Percentiles rank a stretch among this genome's conserved stretches.
phyloP scores from a whole-genome alignment of 2,888 invertebrate genomes.

The Serripes groenlandicus region DNA sequence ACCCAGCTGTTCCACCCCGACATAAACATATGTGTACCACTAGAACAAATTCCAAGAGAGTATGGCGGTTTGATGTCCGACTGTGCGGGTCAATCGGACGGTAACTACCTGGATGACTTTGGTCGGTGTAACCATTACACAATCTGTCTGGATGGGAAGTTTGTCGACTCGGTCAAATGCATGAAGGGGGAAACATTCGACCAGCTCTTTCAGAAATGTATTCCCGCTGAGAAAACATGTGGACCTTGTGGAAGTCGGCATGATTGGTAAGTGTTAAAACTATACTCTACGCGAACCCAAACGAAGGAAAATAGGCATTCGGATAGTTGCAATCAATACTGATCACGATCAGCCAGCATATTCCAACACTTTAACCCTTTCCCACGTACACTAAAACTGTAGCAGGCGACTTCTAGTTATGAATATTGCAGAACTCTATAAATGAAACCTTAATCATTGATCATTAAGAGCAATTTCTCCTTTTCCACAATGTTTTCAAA shows the following conservation, averaged over 20 bases:
- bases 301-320: no score
- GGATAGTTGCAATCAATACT: no score
- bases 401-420: no score
- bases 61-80: constrained; percentile 70
- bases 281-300: no score
- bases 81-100: constrained; percentile 63
- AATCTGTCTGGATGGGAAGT: constrained; percentile 58
- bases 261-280: constrained; percentile 61
- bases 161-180: constrained; percentile 48
- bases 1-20: constrained; percentile 68
- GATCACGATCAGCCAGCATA: no score
- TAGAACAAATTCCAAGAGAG: constrained; percentile 65
- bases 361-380: no score
- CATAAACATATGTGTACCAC: constrained; percentile 63
- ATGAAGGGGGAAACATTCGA: constrained; percentile 51
- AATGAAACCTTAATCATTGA: no score
- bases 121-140: constrained; percentile 74
- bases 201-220: constrained; percentile 24
- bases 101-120: constrained; percentile 68
- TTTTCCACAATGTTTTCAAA: no score
- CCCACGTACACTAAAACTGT: no score
- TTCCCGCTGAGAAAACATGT: constrained; percentile 38
- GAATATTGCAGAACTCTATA: no score
- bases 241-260: constrained; percentile 50
- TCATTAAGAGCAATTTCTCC: no score